phyloP scores from a whole-genome alignment of 37 sponge, comb jelly and placozoan species.

The Oscarella lobularis region DNA sequence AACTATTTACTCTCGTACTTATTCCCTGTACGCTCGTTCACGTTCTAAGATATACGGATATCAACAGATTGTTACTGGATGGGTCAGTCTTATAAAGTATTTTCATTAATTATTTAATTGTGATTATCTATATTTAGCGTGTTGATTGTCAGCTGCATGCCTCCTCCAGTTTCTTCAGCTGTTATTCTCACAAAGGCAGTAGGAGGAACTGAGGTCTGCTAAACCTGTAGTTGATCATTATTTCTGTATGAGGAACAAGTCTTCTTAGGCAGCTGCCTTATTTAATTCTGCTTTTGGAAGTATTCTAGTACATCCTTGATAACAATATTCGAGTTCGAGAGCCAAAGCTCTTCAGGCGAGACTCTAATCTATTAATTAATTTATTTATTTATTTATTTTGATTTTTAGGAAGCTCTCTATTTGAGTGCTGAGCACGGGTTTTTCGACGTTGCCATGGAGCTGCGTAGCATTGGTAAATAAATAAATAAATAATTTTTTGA shows the following conservation, averaged over 20 bases:
- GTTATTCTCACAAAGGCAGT: constrained; percentile 93
- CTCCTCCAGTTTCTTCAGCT: constrained; percentile 98
- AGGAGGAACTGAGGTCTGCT: constrained; percentile 66
- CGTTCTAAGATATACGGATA: constrained; percentile 9
- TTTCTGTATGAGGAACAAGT: background rate
- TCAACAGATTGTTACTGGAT: constrained; percentile 19
- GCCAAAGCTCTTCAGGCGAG: too few species aligned
- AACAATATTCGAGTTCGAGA: too few species aligned
- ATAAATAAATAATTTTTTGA: too few species aligned
- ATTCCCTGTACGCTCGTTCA: constrained; percentile 52
- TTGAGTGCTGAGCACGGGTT: background rate
- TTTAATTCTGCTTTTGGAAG: constrained; percentile 97
- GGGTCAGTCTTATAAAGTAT: too few species aligned
- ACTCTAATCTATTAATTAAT: too few species aligned
- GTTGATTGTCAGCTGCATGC: constrained; percentile 90
- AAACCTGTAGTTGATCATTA: background rate
- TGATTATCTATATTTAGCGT: constrained; percentile 54
- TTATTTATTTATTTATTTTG: too few species aligned
- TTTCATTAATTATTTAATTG: too few species aligned
- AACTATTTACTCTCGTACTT: constrained; percentile 73
- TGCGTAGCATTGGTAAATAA: background rate
- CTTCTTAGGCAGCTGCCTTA: constrained; percentile 67
- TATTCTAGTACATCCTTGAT: constrained; percentile 60
- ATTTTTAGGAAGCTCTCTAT: background rate
- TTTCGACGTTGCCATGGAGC: background rate